Evolutionary conservation across 2,797 vertebrate species (phyloP).

Genomic region (Philypnodon macrostomus): DNA sequence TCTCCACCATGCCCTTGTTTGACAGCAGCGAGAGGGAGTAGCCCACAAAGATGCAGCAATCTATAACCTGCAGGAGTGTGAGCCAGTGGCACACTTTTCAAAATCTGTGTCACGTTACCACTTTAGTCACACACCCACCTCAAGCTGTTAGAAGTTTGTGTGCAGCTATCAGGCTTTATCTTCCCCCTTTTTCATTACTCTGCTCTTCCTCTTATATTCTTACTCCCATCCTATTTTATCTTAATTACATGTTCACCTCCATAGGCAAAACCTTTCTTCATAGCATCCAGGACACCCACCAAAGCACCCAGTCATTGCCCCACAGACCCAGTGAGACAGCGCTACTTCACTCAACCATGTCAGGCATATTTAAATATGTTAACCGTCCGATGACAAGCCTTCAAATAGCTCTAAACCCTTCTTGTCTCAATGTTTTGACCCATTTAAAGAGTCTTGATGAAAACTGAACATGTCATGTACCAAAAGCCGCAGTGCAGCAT

Average conservation of each 20-base stretch:
- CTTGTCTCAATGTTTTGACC: slow-evolving; percentile 7
- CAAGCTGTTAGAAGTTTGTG: slow-evolving; percentile 5
- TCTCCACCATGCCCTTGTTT: slow-evolving; percentile 21
- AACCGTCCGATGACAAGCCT: slow-evolving; percentile 6
- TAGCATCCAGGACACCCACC: slow-evolving; percentile 32
- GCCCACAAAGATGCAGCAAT: slow-evolving; percentile 24
- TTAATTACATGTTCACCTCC: slow-evolving; percentile 13
- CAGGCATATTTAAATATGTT: not conserved
- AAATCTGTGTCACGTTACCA: slow-evolving; percentile 35
- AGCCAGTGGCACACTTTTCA: slow-evolving; percentile 26
- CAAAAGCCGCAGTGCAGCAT: slow-evolving; percentile 73
- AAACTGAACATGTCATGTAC: slow-evolving; percentile 51
- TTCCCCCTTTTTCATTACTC: slow-evolving; percentile 4
- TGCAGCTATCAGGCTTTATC: slow-evolving; percentile 11
- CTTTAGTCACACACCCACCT: slow-evolving; percentile 24
- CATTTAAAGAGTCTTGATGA: slow-evolving; percentile 35
- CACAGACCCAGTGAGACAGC: slow-evolving; percentile 33
- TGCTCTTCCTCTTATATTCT: not conserved
- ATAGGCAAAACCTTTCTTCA: slow-evolving; percentile 22
- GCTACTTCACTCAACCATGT: slow-evolving; percentile 15
- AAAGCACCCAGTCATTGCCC: slow-evolving; percentile 29
- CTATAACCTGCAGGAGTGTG: slow-evolving; percentile 21
- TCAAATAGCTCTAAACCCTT: not conserved
- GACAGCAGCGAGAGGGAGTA: slow-evolving; percentile 27
- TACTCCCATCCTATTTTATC: not conserved